Base-by-base conservation (phyloP, 2,888 invertebrate species). In the Chydorus sphaericus region DNA sequence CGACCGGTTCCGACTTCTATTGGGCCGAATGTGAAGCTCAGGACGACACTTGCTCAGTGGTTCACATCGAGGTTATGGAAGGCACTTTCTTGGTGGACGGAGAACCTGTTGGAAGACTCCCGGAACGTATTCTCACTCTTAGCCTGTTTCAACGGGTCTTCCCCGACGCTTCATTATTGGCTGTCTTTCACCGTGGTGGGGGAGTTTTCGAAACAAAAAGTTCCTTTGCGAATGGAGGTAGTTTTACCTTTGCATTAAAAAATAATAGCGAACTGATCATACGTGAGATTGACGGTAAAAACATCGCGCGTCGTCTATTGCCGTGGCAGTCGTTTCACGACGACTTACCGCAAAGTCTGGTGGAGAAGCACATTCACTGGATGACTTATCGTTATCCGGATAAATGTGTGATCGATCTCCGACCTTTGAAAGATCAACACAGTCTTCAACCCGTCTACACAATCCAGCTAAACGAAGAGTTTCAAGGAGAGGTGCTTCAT, bases 21-120 rank as follows among this genome's bases (percentile, higher is more conserved):
- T 39, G 39, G 39, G 8, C 39, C 16, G 6, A 6, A 7, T 39
- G 39, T n/a, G 6, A 6, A 10, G 39, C 39, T 8, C 7, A 39
- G 16, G 39, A 39, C 16, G 39, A 23, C 8, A 39, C 39, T 7
- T 18, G 18, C 7, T 6, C 39, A n/a, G 20, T 6, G 8, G 39
- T 39, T 7, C 39, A 39, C 20, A 18, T 39, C n/a, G n/a, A 39
- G 8, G 39, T 39, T 10, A 10, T 7, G 8, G n/a, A n/a, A 7
- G 39, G 39, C n/a, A 39, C 39, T 39, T n/a, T 39, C 7, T 39
- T 39, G 7, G 39, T 39, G 7, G 39, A 39, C n/a, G 39, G 39
- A 39, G 39, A 39, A 39, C 39, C 39, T n/a, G n/a, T 20, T 39
- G 6, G 39, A 39, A n/a, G 39, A 39, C 39, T 39, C 20, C 39